Base-by-base conservation (phyloP, 2,113 vertebrate species). In the Lontra canadensis region DNA sequence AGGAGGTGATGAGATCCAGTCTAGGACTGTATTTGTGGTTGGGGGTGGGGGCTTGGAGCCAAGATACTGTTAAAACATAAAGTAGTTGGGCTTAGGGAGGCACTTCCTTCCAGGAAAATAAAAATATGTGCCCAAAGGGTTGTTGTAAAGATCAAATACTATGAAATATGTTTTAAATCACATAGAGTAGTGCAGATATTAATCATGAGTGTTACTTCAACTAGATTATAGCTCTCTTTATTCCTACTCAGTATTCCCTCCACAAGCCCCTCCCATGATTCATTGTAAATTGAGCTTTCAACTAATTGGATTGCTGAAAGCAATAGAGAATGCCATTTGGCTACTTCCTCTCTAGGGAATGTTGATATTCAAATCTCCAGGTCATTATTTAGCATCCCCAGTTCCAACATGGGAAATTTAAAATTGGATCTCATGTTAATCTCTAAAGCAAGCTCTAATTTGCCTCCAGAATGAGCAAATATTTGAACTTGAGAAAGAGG, bases 271-370 rank as follows among this genome's bases (percentile, higher is more conserved):
- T 95, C 97, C 88, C 71, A 82, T 71, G 63, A 97, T 92, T 94
- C 96, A 85, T 61, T 93, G 94, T 85, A 95, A 97, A 93, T 90
- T 81, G 95, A 97, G 94, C 84, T 96, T 59, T 96, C 73, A 69
- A 42, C 93, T 97, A 97, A 97, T 93, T 98, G 88, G 90, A 96
- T 97, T 98, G 90, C 95, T 96, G 55, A 97, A 88, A 92, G 94
- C 90, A 94, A 88, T 57, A 90, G 88, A 96, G 78, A 96, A 94
- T 85, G 87, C 71, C 96, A 96, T 97, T 97, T 96, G 95, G 90
- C 96, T 96, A 93, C 88, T 94, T 94, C 87, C 73, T 95, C 90
- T 97, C 96, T 42, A 34, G 63, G 87, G 92, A 95, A 85, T 94
- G 90, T 94, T 96, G 95, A 76, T 90, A 96, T 97, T 96, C 94